Evolutionary conservation across 2,888 invertebrate genomes (phyloP), one percentile per base, ranked within the genome.

Genomic region (Apocheima hispidaria): DNA sequence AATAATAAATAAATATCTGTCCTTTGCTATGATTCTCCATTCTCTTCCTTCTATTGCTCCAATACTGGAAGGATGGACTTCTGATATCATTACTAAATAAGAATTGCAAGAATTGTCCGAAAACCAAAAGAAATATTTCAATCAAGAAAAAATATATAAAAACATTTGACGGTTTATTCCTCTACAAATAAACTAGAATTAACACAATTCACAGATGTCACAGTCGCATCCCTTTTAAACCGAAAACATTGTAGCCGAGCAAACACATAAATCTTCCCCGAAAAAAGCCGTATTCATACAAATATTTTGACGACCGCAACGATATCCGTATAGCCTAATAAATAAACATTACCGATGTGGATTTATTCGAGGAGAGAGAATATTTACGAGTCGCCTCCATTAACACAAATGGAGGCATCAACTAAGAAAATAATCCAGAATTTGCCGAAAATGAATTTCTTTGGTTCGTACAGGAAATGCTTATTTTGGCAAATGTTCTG

Each of bases 361-460:
- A 78, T 82, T 81, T 79, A 76, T 74, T 74, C 73, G 66, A 53
- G 65, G 70, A 71, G 51, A 70, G 72, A 68, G 72, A 74, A 76
- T 79, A 81, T 83, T 82, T 83, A 83, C 79, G 78, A 78, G 71
- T 66, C 49, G 68, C 70, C 73, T 78, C 83, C 82, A 83, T 83
- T 83, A 82, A 74, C 77, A 76, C 73, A 75, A 83, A 83, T 83
- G 79, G 78, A 69, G 49, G 74, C 70, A 78, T 82, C 77, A 70
- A 75, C 75, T 78, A 75, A 76, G 79, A 82, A 80, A 82, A 82
- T 80, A 81, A 81, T 77, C 73, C 69, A 53, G 71, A 77, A 70
- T 55, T 52, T 65, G 61, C 55, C 62, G 30, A 60, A 54, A 66
- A 71, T 66, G 64, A 74, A 72, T 68, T 66, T 72, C 66, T 70